These are phyloP conservation scores for Salpingus planirostris DNA, from an alignment of 2,888 invertebrate species.

Conservation along the genomic window DNA sequence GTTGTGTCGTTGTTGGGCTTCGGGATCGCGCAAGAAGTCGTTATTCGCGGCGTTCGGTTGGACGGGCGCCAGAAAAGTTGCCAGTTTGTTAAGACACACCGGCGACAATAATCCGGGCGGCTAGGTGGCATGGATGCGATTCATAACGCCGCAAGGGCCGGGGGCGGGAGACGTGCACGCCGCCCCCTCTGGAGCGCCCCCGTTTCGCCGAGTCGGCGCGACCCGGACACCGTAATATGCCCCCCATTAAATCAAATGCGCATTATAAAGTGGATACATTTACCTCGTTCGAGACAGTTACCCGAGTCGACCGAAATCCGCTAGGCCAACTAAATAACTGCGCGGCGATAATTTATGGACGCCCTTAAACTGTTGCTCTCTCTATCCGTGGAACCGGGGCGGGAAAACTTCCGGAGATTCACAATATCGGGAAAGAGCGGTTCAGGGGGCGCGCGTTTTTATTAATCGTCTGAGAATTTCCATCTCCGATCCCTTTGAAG, in stretches of 20 bases:
- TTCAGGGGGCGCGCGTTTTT: no score
- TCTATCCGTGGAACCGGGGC: constrained; percentile 1
- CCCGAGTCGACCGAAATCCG: constrained; percentile 21
- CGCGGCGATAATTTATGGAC: constrained; percentile 9
- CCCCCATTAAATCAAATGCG: constrained; percentile 27
- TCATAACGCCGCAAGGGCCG: background rate
- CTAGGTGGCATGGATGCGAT: no score
- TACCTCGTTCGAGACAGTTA: constrained; percentile 22
- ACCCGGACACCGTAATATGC: constrained; percentile 22
- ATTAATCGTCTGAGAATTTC: no score
- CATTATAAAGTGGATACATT: constrained; percentile 28
- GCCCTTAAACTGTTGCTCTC: constrained; percentile 7
- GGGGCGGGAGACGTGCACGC: no score
- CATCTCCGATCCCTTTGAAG: no score
- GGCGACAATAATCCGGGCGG: constrained; percentile 6
- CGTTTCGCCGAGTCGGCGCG: constrained; percentile 18
- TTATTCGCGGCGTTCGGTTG: no score
- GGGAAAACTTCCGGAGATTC: no score
- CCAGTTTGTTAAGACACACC: constrained; percentile 11
- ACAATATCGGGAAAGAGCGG: no score
- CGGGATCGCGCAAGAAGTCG: no score
- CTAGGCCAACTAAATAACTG: constrained; percentile 14
- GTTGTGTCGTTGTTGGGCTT: no score
- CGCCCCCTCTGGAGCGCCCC: constrained; percentile 1
- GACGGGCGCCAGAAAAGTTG: constrained; percentile 8